Base-by-base conservation (phyloP, 2,888 invertebrate genomes). In the Scaeva pyrastri region DNA sequence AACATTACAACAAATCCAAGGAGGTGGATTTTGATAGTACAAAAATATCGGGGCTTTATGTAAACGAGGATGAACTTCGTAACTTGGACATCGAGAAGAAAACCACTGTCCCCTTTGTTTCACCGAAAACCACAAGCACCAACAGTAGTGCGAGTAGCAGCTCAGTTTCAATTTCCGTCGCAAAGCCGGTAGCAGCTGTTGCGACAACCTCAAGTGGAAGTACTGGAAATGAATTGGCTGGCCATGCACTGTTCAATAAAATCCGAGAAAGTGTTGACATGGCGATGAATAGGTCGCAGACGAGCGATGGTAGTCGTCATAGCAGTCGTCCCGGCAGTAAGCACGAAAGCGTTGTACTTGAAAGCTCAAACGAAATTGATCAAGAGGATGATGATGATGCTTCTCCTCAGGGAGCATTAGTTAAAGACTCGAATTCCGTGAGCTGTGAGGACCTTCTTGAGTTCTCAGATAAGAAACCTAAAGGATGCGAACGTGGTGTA, bases 401-500 rank as follows among this genome's bases (percentile, higher is more conserved):
- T 14, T 72, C 74, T 62, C 88, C 88, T 0, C 90, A 90, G 88
- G 90, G 89, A 1, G 90, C 90, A 4, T 89, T 90, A 2, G 78
- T 92, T 88, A 88, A 92, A 89, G 90, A 93, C 90, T 94, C 95
- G 60, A 97, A 97, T 90, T 96, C 97, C 89, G 98, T 98, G 1
- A 97, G 97, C 62, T 98, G 97, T 89, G 98, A 98, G 91, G 98
- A 98, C 93, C 93, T 98, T 76, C 92, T 98, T 73, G 97, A 98
- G 91, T 98, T 98, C 90, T 96, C 97, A 0, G 96, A 96, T 91
- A 95, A 96, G 88, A 96, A 96, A 87, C 97, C 97, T 0, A 96
- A 96, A 88, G 97, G 97, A 0, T 94, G 96, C 55, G 96, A 97
- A 62, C 94, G 96, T 6, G 97, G 97, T 14, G 95, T 96, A 14